Percentiles rank a stretch among this genome's conserved stretches.
These are phyloP conservation scores for Amazona vittata DNA, from an alignment of 2,113 vertebrate genomes.

Conservation along the genomic window DNA sequence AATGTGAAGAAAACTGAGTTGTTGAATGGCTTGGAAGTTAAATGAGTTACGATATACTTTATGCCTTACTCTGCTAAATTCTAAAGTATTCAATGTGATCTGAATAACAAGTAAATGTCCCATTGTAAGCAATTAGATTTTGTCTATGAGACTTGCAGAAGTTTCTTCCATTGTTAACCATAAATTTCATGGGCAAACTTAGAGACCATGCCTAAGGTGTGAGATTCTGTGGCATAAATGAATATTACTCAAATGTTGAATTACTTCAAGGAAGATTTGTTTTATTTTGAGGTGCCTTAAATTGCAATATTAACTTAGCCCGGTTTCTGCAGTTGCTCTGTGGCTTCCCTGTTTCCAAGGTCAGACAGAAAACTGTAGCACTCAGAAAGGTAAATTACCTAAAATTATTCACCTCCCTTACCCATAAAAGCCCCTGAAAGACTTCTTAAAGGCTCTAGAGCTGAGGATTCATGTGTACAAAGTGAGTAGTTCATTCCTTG, in stretches of 20 bases:
- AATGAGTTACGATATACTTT: neutral
- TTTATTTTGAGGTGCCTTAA: neutral
- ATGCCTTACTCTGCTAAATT: neutral
- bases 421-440: neutral
- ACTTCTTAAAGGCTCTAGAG: neutral
- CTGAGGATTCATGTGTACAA: neutral
- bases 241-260: neutral
- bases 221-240: neutral
- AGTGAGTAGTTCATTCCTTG: neutral
- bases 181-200: neutral
- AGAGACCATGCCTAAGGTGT: neutral
- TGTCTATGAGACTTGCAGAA: neutral
- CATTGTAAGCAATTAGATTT: neutral
- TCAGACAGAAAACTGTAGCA: neutral
- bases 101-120: neutral
- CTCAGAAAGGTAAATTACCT: neutral
- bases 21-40: neutral
- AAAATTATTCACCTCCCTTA: neutral
- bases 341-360: neutral
- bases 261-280: neutral
- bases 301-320: neutral
- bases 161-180: neutral
- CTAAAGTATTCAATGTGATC: neutral
- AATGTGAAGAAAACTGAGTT: neutral
- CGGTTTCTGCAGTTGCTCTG: accelerated